Conservation (phyloP, 1,140 invertebrate species). For the Megalopta genalis region DNA sequence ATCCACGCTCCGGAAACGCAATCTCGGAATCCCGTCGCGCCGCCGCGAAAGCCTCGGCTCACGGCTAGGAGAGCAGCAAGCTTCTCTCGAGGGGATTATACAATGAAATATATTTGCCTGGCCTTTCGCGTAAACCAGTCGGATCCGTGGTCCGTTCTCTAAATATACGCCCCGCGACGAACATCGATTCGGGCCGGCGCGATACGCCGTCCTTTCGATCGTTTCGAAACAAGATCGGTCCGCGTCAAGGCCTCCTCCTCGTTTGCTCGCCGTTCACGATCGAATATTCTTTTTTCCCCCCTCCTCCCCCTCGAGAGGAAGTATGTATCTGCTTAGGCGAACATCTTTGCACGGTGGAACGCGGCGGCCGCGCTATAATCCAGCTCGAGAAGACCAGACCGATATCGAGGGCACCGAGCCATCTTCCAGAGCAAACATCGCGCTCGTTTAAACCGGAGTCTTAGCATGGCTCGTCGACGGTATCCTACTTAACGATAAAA, state of each 20-base stretch:
- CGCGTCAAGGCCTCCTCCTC: no score
- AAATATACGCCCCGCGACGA: slow-evolving; percentile 70
- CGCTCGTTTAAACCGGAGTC: slow-evolving; percentile 64
- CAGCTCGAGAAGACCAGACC: slow-evolving; percentile 13
- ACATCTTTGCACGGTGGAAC: background rate
- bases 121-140: slow-evolving; percentile 52
- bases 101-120: slow-evolving; percentile 77
- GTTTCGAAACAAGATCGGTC: background rate
- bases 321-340: background rate
- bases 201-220: slow-evolving; percentile 13
- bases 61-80: slow-evolving; percentile 1
- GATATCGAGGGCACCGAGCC: slow-evolving; percentile 44
- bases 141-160: slow-evolving; percentile 60
- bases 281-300: background rate
- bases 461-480: slow-evolving; percentile 48
- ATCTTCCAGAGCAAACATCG: slow-evolving; percentile 67
- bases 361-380: background rate
- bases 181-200: slow-evolving; percentile 41
- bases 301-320: no score
- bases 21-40: background rate
- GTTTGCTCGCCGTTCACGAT: no score
- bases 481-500: slow-evolving; percentile 68
- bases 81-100: slow-evolving; percentile 70
- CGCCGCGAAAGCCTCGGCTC: background rate
- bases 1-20: background rate